phyloP scores from a whole-genome alignment of 92 coral and sea anemone species.

The Palythoa grandis region DNA sequence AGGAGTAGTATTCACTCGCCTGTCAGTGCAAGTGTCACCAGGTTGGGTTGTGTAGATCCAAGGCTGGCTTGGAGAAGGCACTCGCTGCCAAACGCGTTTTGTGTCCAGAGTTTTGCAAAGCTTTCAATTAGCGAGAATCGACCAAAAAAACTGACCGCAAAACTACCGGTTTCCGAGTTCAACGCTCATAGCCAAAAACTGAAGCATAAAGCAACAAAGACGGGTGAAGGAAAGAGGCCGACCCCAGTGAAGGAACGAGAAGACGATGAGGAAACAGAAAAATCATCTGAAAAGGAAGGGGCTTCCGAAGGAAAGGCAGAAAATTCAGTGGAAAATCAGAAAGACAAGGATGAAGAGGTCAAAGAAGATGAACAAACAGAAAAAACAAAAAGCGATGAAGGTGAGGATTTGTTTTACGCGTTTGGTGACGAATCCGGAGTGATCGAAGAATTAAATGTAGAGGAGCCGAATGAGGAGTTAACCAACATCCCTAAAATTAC shows the following conservation, averaged over 20 bases:
- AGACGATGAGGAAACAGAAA: not conserved
- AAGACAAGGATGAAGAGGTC: not conserved
- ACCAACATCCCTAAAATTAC: conserved; percentile 7
- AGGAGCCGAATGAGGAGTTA: not conserved
- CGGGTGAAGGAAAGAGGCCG: not conserved
- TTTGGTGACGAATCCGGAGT: not conserved
- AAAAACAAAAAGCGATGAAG: not conserved
- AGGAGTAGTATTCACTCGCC: not conserved
- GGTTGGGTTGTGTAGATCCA: not conserved
- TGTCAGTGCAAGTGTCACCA: not conserved
- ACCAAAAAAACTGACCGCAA: conserved; percentile 19
- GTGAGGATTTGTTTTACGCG: not conserved
- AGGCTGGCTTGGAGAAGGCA: not conserved
- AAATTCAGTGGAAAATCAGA: not conserved
- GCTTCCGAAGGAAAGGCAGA: not conserved
- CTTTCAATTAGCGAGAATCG: conserved; percentile 10
- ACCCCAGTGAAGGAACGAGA: not conserved
- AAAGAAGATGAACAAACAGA: not conserved
- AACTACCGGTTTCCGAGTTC: not conserved
- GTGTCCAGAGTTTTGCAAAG: not conserved
- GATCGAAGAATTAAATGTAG: not conserved
- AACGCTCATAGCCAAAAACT: not conserved
- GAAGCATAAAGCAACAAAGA: no score
- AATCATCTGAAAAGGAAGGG: not conserved
- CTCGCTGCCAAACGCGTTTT: conserved; percentile 9